Evolutionary conservation across 2,797 vertebrate genomes (phyloP).

Genomic region (Loris lydekkerianus): DNA sequence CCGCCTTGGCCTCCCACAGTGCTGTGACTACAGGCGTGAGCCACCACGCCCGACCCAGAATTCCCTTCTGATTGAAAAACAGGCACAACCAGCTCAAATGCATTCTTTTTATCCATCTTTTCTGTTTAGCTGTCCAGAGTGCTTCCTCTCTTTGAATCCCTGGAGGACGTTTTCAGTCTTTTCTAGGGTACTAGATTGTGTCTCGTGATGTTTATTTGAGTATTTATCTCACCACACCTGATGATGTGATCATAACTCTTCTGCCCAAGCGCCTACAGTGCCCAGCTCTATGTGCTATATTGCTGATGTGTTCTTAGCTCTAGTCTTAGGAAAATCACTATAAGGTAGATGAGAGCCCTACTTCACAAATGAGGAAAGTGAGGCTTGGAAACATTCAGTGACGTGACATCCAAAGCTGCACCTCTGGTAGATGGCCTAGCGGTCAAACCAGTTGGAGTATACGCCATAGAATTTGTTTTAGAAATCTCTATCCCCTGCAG

Average conservation of each 20-base stretch:
- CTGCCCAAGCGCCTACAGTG: fast-evolving
- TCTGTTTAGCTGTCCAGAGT: neutral
- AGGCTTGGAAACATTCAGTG: too few species aligned
- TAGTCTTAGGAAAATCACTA: neutral
- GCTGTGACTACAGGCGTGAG: too few species aligned
- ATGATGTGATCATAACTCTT: fast-evolving
- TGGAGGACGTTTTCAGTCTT: neutral
- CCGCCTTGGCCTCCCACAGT: too few species aligned
- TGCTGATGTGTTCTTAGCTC: fast-evolving
- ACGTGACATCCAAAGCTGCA: neutral
- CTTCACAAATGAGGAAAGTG: neutral
- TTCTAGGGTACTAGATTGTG: neutral
- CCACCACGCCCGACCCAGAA: neutral
- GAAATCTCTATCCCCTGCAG: neutral
- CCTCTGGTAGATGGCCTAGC: neutral
- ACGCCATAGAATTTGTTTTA: neutral
- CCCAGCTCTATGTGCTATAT: neutral
- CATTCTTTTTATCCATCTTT: neutral
- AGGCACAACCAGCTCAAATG: neutral
- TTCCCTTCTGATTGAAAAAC: neutral
- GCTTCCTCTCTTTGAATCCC: neutral
- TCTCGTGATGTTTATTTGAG: fast-evolving
- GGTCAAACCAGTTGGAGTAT: fast-evolving
- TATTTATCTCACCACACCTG: fast-evolving
- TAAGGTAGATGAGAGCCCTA: neutral